Evolutionary conservation across 1,140 invertebrate species (phyloP), one percentile per base, ranked within the genome.

Genomic region (Sycophila sp.): DNA sequence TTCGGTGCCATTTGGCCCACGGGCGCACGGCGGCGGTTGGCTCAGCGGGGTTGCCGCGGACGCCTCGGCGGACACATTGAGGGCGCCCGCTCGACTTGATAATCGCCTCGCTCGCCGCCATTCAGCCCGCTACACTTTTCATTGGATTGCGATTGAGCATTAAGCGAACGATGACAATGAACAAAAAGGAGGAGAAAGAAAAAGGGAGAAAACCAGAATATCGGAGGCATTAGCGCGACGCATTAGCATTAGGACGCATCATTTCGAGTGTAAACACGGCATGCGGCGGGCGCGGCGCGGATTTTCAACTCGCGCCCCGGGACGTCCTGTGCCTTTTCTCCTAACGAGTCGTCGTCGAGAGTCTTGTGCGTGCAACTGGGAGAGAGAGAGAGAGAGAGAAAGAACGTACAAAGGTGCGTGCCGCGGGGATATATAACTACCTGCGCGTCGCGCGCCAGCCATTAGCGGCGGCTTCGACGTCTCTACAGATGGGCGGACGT

Each of bases 81-180:
- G 74, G 77, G 79, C 79, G 83, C 78, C 83, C 84, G 83, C 73
- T 86, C 84, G 85, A 85, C 83, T 85, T 81, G 83, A 86, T 86
- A 86, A 86, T 86, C 85, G 85, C 79, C 78, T 78, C 80, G n/a
- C n/a, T n/a, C n/a, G n/a, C n/a, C n/a, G 56, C 32, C 83, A 84
- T 85, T 84, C 84, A 49, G 26, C 17, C 2, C 51, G 69, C 32
- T 86, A 82, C 78, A 84, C 81, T 84, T 86, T 85, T 86, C 85
- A 86, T 86, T 86, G 84, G 85, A 86, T 86, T 85, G 83, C 84
- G 83, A 86, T 86, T 85, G 84, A 85, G 85, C 85, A 85, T 85
- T 85, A 85, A 85, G n/a, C n/a, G n/a, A n/a, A n/a, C n/a, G n/a
- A n/a, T n/a, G n/a, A n/a, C n/a, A n/a, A n/a, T n/a, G n/a, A n/a